Conservation (phyloP, 2,113 vertebrate species). For the Azemiops feae region DNA sequence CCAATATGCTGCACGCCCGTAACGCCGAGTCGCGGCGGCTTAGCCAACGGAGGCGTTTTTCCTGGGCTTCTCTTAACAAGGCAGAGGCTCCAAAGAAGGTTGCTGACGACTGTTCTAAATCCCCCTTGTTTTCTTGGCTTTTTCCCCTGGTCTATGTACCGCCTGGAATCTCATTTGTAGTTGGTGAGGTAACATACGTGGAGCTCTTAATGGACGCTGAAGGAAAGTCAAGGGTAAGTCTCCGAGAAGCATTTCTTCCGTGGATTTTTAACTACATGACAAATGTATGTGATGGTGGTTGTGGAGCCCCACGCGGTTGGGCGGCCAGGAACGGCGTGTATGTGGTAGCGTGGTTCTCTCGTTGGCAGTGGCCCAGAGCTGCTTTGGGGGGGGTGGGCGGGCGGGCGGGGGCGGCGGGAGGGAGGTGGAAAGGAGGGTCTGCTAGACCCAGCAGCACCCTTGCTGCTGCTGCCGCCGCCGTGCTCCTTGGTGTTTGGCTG, state of each 20-base stretch:
- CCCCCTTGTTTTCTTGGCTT: slow-evolving; percentile 99
- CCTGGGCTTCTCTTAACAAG: slow-evolving; percentile 89
- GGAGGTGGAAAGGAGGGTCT: slow-evolving; percentile 33
- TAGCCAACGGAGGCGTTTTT: slow-evolving; percentile 85
- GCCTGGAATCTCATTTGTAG: slow-evolving; percentile 99
- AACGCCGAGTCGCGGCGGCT: slow-evolving; percentile 82
- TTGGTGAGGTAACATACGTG: slow-evolving; percentile 99
- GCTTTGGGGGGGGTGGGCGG: slow-evolving; percentile 57
- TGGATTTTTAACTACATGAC: slow-evolving; percentile 76
- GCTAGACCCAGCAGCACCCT: slow-evolving; percentile 60
- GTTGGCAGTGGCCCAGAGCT: slow-evolving; percentile 57
- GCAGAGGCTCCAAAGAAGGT: slow-evolving; percentile 89
- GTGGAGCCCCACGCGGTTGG: slow-evolving; percentile 69
- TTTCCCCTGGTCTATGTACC: slow-evolving; percentile 99
- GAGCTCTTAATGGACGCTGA: slow-evolving; percentile 99
- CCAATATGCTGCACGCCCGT: slow-evolving; percentile 93
- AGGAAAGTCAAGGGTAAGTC: slow-evolving; percentile 99
- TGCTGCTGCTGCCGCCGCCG: slow-evolving; percentile 37
- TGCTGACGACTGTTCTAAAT: slow-evolving; percentile 98
- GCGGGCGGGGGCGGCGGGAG: slow-evolving; percentile 41
- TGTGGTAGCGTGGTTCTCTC: slow-evolving; percentile 59
- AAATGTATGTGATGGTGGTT: slow-evolving; percentile 72
- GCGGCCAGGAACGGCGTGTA: slow-evolving; percentile 63
- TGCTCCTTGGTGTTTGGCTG: slow-evolving; percentile 71
- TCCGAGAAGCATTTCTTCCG: slow-evolving; percentile 86